A percentile compares a stretch with the other conserved stretches of the same genome.
Evolutionary conservation across 2,113 vertebrate genomes (phyloP).

Genomic region (Oreocharis arfaki): DNA sequence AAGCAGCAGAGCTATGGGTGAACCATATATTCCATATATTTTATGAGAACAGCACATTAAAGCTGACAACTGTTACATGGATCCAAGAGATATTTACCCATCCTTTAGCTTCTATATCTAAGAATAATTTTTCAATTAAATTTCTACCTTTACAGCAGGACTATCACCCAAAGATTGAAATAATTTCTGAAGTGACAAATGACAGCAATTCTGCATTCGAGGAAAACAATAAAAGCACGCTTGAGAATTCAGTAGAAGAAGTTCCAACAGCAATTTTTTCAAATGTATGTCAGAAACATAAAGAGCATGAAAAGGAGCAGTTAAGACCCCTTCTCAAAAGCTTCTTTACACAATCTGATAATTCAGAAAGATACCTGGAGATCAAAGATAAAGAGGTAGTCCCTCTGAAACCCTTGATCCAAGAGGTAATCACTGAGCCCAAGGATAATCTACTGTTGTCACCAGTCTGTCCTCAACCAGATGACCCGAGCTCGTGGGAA

Average conservation of each 20-base stretch:
- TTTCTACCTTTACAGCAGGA: conserved; percentile 36
- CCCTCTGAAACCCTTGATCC: conserved; percentile 23
- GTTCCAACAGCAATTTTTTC: conserved; percentile 22
- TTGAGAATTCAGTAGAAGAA: background rate
- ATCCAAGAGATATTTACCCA: background rate
- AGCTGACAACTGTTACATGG: background rate
- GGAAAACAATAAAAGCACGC: background rate
- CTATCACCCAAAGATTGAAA: conserved; percentile 76
- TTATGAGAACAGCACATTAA: background rate
- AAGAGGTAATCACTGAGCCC: conserved; percentile 46
- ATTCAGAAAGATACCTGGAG: background rate
- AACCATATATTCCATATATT: background rate
- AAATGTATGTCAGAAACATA: background rate
- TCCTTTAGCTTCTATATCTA: background rate
- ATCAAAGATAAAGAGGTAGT: background rate
- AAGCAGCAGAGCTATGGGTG: background rate
- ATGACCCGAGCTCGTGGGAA: background rate
- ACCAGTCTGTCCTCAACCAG: background rate
- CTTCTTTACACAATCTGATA: background rate
- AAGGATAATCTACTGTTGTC: background rate
- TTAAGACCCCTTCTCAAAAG: conserved; percentile 1
- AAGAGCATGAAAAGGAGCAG: background rate
- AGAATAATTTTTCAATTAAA: background rate
- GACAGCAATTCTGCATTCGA: conserved; percentile 19
- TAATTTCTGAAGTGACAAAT: conserved; percentile 66